Evolutionary conservation across 1,140 invertebrate genomes (phyloP).

Genomic region (Bombus breviceps): DNA sequence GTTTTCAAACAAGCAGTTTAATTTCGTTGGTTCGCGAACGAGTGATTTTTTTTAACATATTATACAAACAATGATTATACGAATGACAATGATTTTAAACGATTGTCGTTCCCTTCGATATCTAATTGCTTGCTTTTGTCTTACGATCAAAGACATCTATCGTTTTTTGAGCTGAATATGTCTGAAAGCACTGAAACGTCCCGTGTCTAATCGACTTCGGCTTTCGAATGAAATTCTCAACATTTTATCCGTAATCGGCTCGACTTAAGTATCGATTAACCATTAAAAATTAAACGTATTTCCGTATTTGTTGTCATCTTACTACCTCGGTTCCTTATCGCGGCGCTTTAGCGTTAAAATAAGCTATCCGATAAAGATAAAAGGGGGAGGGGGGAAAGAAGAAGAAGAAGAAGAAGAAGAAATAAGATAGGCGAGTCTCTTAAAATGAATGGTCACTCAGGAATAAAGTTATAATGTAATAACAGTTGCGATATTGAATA

Average conservation of each 20-base stretch:
- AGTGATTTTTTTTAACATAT: too few species aligned
- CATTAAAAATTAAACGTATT: not conserved
- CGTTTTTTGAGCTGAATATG: not conserved
- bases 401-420: not conserved
- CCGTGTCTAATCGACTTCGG: not conserved
- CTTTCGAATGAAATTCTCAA: not conserved
- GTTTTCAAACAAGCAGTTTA: rapidly evolving
- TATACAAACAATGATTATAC: not conserved
- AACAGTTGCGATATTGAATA: conserved; percentile 77
- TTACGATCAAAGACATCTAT: not conserved
- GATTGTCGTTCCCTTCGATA: not conserved
- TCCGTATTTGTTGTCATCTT: conserved; percentile 40
- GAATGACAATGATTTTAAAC: not conserved
- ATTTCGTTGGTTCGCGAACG: too few species aligned
- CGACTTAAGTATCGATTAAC: not conserved
- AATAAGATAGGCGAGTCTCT: conserved; percentile 63
- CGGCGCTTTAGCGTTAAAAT: conserved; percentile 38
- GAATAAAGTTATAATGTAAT: conserved; percentile 77
- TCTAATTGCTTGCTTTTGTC: not conserved
- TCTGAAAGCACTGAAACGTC: not conserved
- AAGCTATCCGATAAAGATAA: conserved; percentile 47
- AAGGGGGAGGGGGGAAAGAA: not conserved
- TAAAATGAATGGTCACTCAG: conserved; percentile 77
- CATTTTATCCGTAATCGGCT: not conserved
- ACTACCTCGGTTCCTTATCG: conserved; percentile 50